Percentiles rank a stretch among this genome's conserved stretches.
These are phyloP conservation scores for Helicorthomorpha holstii DNA, from an alignment of 1,140 invertebrate genomes.

Conservation along the genomic window DNA sequence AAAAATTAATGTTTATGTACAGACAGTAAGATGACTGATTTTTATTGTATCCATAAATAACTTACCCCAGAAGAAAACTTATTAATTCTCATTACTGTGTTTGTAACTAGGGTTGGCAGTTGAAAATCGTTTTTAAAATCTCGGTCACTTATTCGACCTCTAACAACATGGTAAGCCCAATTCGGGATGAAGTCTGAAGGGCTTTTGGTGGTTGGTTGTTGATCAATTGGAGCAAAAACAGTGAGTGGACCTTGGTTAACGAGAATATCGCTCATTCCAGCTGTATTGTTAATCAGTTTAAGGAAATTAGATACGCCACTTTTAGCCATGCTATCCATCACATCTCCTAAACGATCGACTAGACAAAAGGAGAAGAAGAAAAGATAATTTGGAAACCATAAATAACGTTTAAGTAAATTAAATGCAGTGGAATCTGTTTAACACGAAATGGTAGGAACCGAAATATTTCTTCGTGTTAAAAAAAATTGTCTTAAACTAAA, in stretches of 20 bases:
- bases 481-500: too few relatives aligned
- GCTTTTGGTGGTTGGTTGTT: constrained; percentile 49
- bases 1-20: too few relatives aligned
- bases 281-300: constrained; percentile 23
- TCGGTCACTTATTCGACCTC: not conserved
- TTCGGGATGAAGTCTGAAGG: constrained; percentile 34
- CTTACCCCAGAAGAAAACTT: constrained; percentile 5
- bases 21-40: too few relatives aligned
- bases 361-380: too few relatives aligned
- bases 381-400: not conserved
- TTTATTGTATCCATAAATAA: too few relatives aligned
- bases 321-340: constrained; percentile 28
- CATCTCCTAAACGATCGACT: constrained; percentile 32
- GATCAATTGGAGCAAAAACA: constrained; percentile 64
- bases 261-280: constrained; percentile 22
- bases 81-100: not conserved
- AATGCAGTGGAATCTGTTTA: too few relatives aligned
- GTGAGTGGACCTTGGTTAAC: constrained; percentile 39
- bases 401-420: not conserved
- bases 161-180: not conserved
- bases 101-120: not conserved
- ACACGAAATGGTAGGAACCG: too few relatives aligned
- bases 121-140: constrained; percentile 5
- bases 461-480: too few relatives aligned
- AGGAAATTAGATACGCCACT: constrained; percentile 29